Evolutionary conservation across 2,113 vertebrate species (phyloP), one percentile per base, ranked within the genome.

Genomic region (Tachysurus vachellii): DNA sequence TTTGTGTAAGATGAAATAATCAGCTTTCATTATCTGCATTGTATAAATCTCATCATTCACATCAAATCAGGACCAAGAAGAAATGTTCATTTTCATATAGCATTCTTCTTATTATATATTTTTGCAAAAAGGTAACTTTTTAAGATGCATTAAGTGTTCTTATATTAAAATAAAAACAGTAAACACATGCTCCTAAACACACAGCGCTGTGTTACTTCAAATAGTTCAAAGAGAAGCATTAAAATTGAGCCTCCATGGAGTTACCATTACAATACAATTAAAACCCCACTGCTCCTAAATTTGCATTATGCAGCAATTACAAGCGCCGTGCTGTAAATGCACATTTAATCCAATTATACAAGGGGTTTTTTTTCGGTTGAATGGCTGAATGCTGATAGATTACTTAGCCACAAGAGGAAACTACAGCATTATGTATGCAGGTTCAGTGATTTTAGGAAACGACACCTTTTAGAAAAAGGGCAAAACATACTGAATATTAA

Each of bases 201-300:
- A n/a, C 26, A 26, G 61, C 86, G 59, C 87, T 80, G 76, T 79
- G 64, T 79, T 88, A 57, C 84, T 89, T 23, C 86, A 57, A 90
- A 64, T 91, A 92, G 93, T 87, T 91, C 87, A 92, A 90, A 92
- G 84, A 81, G 79, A 84, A 23, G 75, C 90, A 83, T 90, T 89
- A 85, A 92, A 91, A 91, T 90, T 89, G 90, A 89, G 89, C 86
- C 88, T 90, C 80, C 87, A 90, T 82, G 92, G 87, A 93, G 66
- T 90, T 66, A 88, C 87, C 81, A 87, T 83, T 88, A 88, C 87
- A 79, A 86, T 36, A 87, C 16, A 79, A 83, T 89, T 88, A 81
- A 88, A 88, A 91, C 88, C 88, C 85, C 82, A 83, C 85, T 76
- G 90, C 91, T 79, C 61, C 36, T 36, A 83, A 85, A 87, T 5